Evolutionary conservation across 2,113 vertebrate genomes (phyloP), one percentile per base, ranked within the genome.

Genomic region (Oncorhynchus clarkii): DNA sequence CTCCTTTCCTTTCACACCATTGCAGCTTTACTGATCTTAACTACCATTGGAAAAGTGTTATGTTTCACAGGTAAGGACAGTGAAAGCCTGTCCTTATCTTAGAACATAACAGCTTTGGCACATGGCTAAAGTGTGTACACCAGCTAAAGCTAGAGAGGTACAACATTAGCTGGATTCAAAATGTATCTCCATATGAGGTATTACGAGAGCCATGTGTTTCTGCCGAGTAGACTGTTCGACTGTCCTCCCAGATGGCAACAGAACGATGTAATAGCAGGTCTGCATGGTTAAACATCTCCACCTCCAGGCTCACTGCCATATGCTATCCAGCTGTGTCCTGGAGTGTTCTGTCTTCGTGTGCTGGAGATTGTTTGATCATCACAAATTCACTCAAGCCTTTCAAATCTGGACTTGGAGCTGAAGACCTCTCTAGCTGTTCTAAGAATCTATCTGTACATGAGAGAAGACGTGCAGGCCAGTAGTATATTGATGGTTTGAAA

Each of bases 181-280:
- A 45, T 45, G 39, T 45, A 45, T 45, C 39, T 45, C 39, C 39
- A 12, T 45, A 45, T 45, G 39, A 45, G 9, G 9, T 45, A 45
- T 45, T 45, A 45, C 9, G 11, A 45, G 39, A 45, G 70, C 54
- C 29, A 48, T 60, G 84, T 87, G 2, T 45, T 45, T 85, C 76
- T 88, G 87, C 89, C 89, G 86, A 89, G 59, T 71, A 34, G 70
- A 77, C 77, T 84, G 16, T 86, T 78, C 79, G 74, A 72, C 77
- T 70, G 39, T 45, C 65, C 76, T 62, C 57, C 80, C 79, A 45
- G 54, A 70, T 79, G 76, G 86, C 74, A 74, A 80, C 73, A 57
- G 80, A 77, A 72, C 16, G 76, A 71, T 8, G 39, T 45, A 76
- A 75, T 59, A 76, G 75, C 66, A 66, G 12, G 80, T 62, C 81